phyloP scores from a whole-genome alignment of 1,140 invertebrate species.

The Brachionus sp. region DNA sequence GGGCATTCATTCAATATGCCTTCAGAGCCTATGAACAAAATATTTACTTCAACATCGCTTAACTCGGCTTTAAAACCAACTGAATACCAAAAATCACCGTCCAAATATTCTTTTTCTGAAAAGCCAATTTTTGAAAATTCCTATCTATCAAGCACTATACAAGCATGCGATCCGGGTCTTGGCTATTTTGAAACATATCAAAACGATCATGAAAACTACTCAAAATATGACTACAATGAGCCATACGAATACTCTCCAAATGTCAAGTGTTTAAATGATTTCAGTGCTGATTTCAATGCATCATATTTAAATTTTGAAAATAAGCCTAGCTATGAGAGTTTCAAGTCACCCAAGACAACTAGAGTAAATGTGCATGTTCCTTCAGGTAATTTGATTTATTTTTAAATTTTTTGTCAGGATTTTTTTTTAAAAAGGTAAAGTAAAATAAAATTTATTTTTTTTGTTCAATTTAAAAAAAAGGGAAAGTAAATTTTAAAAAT shows the following conservation, averaged over 20 bases:
- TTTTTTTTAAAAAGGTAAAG: not conserved
- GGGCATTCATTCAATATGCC: not conserved
- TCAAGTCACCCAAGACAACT: not conserved
- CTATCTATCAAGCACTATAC: not conserved
- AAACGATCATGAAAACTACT: not conserved
- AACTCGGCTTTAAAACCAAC: not conserved
- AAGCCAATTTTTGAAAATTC: constrained; percentile 20
- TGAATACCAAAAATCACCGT: not conserved
- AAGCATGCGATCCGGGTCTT: constrained; percentile 7
- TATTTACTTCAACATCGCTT: constrained; percentile 21
- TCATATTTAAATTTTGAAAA: not conserved
- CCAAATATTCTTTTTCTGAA: not conserved
- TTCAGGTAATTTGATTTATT: not conserved
- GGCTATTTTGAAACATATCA: not conserved
- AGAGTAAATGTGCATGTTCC: not conserved
- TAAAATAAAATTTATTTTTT: too few relatives aligned
- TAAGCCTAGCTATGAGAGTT: not conserved
- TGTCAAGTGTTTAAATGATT: constrained; percentile 13
- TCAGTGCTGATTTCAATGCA: not conserved
- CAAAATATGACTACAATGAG: not conserved
- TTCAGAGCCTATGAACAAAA: not conserved
- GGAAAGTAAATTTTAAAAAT: too few relatives aligned
- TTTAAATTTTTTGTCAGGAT: not conserved
- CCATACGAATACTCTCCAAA: not conserved
- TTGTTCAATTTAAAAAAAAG: too few relatives aligned